phyloP scores from a whole-genome alignment of 1,140 invertebrate species.

The Anastrepha ludens region DNA sequence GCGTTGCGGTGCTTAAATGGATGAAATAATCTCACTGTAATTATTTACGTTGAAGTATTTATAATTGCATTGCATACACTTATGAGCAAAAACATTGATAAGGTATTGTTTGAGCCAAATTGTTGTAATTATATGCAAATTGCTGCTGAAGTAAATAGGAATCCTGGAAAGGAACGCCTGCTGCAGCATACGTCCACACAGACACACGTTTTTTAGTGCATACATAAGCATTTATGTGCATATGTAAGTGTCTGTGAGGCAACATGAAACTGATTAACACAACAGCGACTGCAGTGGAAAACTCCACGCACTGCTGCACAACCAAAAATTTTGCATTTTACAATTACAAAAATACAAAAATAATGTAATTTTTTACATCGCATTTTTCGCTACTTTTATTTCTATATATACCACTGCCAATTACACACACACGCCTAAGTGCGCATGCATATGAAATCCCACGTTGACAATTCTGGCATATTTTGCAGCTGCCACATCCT shows the following conservation, averaged over 20 bases:
- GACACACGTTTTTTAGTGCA: too few relatives aligned
- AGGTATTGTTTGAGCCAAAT: too few relatives aligned
- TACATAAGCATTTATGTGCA: too few relatives aligned
- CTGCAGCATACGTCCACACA: too few relatives aligned
- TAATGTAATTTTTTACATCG: not conserved
- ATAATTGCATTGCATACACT: too few relatives aligned
- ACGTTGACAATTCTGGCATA: slow-evolving; percentile 29
- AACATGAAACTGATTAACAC: too few relatives aligned
- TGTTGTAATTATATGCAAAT: not conserved
- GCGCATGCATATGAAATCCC: not conserved
- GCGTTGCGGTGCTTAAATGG: too few relatives aligned
- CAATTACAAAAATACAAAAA: not conserved
- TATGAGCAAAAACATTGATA: too few relatives aligned
- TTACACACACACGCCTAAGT: not conserved
- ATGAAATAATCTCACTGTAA: too few relatives aligned
- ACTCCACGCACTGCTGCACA: not conserved
- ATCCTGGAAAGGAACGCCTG: too few relatives aligned
- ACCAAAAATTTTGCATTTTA: not conserved
- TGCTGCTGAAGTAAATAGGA: not conserved
- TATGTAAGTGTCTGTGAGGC: too few relatives aligned
- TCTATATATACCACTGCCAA: not conserved
- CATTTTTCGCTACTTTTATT: not conserved
- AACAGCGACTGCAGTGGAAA: not conserved
- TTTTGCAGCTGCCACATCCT: slow-evolving; percentile 42
- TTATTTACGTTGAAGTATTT: too few relatives aligned